phyloP scores from a whole-genome alignment of 1,140 invertebrate genomes.

The Drosophila eugracilis region DNA sequence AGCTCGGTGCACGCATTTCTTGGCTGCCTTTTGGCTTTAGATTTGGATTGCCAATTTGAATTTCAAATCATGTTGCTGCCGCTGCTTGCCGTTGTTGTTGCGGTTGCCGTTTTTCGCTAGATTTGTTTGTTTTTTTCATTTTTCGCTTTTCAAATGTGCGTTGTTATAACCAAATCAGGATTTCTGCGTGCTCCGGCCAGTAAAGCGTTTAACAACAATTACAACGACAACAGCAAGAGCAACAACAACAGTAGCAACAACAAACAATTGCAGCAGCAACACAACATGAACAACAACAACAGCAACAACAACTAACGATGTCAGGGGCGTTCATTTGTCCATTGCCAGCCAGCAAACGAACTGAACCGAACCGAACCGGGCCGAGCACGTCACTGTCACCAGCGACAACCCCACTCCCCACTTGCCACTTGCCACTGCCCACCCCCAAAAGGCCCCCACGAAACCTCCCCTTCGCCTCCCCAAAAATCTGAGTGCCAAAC shows the following conservation, averaged over 20 bases:
- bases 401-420: conserved; percentile 31
- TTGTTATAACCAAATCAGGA: conserved; percentile 82
- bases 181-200: conserved; percentile 70
- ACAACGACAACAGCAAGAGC: conserved; percentile 47
- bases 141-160: conserved; percentile 68
- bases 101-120: conserved; percentile 25
- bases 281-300: conserved; percentile 11
- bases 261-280: conserved; percentile 18
- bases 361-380: conserved; percentile 70
- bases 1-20: conserved; percentile 72
- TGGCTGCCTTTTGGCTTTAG: conserved; percentile 48
- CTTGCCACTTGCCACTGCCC: conserved; percentile 19
- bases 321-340: conserved; percentile 82
- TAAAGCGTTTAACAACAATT: conserved; percentile 69
- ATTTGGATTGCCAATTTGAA: conserved; percentile 76
- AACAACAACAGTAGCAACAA: conserved; percentile 18
- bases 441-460: not conserved
- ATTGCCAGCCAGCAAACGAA: conserved; percentile 71
- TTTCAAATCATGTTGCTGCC: conserved; percentile 63
- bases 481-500: conserved; percentile 62
- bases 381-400: conserved; percentile 80
- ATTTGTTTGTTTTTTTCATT: not conserved
- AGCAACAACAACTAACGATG: conserved; percentile 70
- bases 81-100: too few species aligned
- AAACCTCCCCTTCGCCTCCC: conserved; percentile 8